Conservation (phyloP, 2,888 invertebrate genomes). For the Athrips mouffetella region DNA sequence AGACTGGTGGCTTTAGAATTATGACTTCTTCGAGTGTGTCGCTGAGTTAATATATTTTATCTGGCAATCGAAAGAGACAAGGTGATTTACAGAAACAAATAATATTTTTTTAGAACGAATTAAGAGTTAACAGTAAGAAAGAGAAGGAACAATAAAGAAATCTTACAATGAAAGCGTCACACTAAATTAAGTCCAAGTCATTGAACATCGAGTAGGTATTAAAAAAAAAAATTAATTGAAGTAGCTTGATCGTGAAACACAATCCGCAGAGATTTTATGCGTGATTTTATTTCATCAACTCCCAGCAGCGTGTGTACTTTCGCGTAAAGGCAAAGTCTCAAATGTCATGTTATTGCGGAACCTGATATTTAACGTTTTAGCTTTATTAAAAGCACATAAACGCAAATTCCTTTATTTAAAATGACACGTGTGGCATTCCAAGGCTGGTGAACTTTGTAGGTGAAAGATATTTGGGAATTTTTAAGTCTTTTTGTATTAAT, state of each 20-base stretch:
- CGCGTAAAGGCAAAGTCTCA: conserved; percentile 19
- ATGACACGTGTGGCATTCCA: conserved; percentile 19
- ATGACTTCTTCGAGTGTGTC: conserved; percentile 3
- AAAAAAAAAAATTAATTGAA: neutral
- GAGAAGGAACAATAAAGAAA: neutral
- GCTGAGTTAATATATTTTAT: neutral
- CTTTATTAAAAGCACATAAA: conserved; percentile 16
- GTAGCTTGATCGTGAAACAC: conserved; percentile 4
- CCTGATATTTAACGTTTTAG: conserved; percentile 32
- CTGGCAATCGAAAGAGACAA: neutral
- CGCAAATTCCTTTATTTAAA: conserved; percentile 17
- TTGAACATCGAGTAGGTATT: neutral
- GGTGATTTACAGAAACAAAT: neutral
- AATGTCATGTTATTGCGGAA: conserved; percentile 37
- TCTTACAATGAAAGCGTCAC: neutral
- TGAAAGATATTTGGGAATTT: neutral
- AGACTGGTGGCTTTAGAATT: neutral
- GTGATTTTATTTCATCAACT: conserved; percentile 6
- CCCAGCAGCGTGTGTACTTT: conserved; percentile 11
- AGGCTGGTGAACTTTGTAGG: conserved; percentile 19
- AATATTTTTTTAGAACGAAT: neutral
- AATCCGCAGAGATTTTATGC: neutral
- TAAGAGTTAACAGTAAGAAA: neutral
- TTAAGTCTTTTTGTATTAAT: neutral
- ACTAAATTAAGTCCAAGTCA: neutral